Percentiles rank a stretch among this genome's conserved stretches.
These are phyloP conservation scores for Pygoscelis antarcticus DNA, from an alignment of 2,113 vertebrate species.

Conservation along the genomic window DNA sequence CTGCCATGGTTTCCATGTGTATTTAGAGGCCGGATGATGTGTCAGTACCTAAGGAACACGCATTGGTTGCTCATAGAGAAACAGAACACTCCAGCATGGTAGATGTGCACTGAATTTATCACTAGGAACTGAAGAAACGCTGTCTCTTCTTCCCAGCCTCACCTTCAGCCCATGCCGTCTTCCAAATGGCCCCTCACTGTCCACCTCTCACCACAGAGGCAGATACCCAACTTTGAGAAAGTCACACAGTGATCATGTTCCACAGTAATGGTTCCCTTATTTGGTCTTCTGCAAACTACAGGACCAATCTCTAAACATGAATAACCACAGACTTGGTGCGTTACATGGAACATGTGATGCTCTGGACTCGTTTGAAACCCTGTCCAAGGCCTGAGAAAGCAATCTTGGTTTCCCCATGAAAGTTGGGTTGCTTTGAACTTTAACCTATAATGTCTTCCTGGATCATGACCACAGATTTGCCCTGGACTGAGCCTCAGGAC, in stretches of 20 bases:
- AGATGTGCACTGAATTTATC: neutral
- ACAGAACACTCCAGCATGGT: neutral
- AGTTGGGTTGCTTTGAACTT: neutral
- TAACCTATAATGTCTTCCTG: neutral
- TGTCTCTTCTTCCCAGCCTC: neutral
- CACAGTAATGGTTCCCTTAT: neutral
- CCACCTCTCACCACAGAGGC: neutral
- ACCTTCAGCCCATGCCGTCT: neutral
- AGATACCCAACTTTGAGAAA: rapidly evolving
- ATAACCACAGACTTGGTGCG: rapidly evolving
- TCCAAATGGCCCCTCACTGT: neutral
- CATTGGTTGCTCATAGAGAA: neutral
- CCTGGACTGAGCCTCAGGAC: neutral
- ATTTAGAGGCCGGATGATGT: neutral
- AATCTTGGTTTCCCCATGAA: neutral
- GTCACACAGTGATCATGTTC: neutral
- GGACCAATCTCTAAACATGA: neutral
- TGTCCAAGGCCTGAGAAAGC: neutral
- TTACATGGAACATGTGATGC: neutral
- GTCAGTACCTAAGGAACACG: neutral
- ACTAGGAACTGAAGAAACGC: neutral
- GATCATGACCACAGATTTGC: neutral
- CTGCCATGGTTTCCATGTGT: neutral
- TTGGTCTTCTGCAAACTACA: neutral
- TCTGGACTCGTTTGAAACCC: neutral